Evolutionary conservation across 2,113 vertebrate genomes (phyloP).

Genomic region (Passer montanus): DNA sequence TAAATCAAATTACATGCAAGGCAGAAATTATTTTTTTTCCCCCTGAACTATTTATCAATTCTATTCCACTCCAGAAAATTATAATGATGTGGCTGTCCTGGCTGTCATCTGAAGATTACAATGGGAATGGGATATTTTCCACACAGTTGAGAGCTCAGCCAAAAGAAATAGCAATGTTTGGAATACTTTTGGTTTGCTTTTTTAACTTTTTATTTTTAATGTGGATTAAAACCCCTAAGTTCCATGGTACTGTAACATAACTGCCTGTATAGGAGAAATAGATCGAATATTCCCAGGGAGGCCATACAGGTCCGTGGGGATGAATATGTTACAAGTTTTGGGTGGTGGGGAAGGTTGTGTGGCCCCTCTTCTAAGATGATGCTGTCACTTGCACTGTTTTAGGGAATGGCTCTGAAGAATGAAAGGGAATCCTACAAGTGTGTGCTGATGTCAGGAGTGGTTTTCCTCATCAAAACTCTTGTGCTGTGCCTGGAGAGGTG

Average conservation of each 20-base stretch:
- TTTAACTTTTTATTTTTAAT: background rate
- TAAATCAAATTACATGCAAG: background rate
- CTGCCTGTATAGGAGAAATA: background rate
- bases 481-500: rapidly evolving
- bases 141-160: background rate
- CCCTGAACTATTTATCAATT: background rate
- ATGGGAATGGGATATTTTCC: background rate
- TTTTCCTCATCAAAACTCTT: background rate
- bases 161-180: background rate
- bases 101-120: background rate
- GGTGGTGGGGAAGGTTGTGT: background rate
- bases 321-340: background rate
- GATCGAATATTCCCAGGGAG: background rate
- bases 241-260: background rate
- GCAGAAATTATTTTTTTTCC: background rate
- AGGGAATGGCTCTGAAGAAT: background rate
- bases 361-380: background rate
- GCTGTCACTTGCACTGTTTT: background rate
- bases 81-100: background rate
- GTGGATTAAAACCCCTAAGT: background rate
- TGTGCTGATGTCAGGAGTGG: rapidly evolving
- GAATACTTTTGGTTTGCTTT: background rate
- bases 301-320: background rate
- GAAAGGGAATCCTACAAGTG: background rate
- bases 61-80: background rate